phyloP scores from a whole-genome alignment of 2,113 vertebrate genomes.

The Galeopterus variegatus region DNA sequence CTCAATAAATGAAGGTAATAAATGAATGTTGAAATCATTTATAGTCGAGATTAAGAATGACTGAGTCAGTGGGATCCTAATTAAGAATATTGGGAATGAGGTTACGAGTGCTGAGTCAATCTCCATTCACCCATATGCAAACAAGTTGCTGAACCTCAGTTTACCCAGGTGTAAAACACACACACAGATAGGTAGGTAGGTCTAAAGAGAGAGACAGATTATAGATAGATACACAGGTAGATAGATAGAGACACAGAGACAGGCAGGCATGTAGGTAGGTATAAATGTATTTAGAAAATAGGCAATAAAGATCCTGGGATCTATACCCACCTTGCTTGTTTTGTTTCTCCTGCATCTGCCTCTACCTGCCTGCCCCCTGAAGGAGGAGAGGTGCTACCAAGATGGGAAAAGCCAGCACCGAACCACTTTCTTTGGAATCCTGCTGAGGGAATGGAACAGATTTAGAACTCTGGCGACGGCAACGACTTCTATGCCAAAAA shows the following conservation, averaged over 20 bases:
- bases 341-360: not conserved
- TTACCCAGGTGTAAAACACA: not conserved
- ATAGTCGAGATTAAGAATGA: not conserved
- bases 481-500: slow-evolving; percentile 41
- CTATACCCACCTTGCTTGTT: not conserved
- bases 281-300: not conserved
- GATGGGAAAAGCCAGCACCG: not conserved
- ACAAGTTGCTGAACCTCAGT: not conserved
- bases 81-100: not conserved
- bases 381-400: not conserved
- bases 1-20: not conserved
- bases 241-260: not conserved
- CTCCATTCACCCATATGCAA: not conserved
- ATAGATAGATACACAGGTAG: not conserved
- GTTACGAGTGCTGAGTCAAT: not conserved
- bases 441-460: not conserved
- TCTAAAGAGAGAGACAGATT: not conserved
- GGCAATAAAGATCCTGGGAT: not conserved
- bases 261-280: too few species aligned
- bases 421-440: not conserved
- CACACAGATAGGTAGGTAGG: not conserved
- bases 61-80: not conserved
- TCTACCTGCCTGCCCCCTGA: not conserved
- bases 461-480: not conserved
- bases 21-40: not conserved